A percentile compares a stretch with the other conserved stretches of the same genome.
phyloP scores from a whole-genome alignment of 2,888 invertebrate species.

The Pristionchus exspectatus region DNA sequence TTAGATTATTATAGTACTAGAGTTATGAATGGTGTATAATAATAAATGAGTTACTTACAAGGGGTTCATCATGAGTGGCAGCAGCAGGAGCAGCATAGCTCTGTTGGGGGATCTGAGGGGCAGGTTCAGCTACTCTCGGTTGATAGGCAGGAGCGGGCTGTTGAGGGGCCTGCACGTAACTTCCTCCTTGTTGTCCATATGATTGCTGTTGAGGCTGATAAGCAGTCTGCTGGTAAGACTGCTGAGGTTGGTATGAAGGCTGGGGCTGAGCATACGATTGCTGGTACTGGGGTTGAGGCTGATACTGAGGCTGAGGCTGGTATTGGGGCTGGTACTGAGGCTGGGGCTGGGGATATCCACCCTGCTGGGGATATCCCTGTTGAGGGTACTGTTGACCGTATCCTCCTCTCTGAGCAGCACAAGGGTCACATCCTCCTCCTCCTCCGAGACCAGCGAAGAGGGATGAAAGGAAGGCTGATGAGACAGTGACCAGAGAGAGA shows the following conservation, averaged over 20 bases:
- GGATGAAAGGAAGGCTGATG: slow-evolving; percentile 34
- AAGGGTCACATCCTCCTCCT: slow-evolving; percentile 48
- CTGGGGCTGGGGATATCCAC: not conserved
- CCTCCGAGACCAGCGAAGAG: slow-evolving; percentile 48
- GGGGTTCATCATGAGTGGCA: not conserved
- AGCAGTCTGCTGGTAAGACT: not conserved
- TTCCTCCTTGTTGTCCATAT: not conserved
- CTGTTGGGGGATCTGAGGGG: not conserved
- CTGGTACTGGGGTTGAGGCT: slow-evolving; percentile 41
- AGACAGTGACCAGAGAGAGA: not conserved
- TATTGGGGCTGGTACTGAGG: slow-evolving; percentile 31
- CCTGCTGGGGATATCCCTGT: not conserved
- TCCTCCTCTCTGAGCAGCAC: not conserved
- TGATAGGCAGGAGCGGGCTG: slow-evolving; percentile 11
- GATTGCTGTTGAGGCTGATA: slow-evolving; percentile 21
- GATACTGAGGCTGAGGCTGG: slow-evolving; percentile 46
- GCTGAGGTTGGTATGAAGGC: not conserved
- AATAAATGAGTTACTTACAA: not conserved
- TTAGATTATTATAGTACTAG: too few species aligned
- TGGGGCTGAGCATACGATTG: slow-evolving; percentile 32
- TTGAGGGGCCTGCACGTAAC: slow-evolving; percentile 40
- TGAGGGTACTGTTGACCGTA: not conserved
- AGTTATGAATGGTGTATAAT: too few species aligned
- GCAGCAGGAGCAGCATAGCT: slow-evolving; percentile 25
- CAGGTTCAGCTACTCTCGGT: not conserved